These are phyloP conservation scores for Mormyrus iriodes DNA, from an alignment of 2,113 vertebrate species.

Conservation along the genomic window DNA sequence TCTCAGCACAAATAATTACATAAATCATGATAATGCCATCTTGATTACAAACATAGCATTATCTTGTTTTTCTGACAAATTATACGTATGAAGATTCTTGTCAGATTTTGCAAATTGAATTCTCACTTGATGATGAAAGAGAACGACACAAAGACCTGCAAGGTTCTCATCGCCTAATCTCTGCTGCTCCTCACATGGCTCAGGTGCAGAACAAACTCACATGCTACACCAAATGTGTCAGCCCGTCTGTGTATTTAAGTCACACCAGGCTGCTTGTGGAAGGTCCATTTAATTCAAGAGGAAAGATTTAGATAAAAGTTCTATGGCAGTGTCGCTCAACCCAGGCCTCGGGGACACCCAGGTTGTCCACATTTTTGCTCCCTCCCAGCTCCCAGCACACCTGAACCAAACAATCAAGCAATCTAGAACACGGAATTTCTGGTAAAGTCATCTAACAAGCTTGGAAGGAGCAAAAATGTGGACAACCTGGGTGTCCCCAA, in stretches of 20 bases:
- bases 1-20: constrained; percentile 1
- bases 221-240: not conserved
- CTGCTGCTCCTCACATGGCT: not conserved
- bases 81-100: not conserved
- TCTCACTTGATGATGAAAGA: not conserved
- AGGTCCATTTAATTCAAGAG: not conserved
- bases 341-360: not conserved
- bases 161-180: not conserved
- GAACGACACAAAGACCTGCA: not conserved
- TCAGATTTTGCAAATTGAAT: constrained; percentile 7
- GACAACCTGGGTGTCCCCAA: not conserved
- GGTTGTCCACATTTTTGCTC: not conserved
- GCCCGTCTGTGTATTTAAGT: not conserved
- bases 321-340: not conserved
- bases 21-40: not conserved
- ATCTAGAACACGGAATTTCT: not conserved
- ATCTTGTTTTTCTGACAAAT: constrained; percentile 6
- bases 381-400: not conserved
- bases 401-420: not conserved
- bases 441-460: not conserved
- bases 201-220: not conserved
- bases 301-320: not conserved
- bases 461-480: not conserved
- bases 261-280: not conserved
- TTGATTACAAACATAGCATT: not conserved